Base-by-base conservation (phyloP, 2,888 invertebrate species). In the Apodemia zela region DNA sequence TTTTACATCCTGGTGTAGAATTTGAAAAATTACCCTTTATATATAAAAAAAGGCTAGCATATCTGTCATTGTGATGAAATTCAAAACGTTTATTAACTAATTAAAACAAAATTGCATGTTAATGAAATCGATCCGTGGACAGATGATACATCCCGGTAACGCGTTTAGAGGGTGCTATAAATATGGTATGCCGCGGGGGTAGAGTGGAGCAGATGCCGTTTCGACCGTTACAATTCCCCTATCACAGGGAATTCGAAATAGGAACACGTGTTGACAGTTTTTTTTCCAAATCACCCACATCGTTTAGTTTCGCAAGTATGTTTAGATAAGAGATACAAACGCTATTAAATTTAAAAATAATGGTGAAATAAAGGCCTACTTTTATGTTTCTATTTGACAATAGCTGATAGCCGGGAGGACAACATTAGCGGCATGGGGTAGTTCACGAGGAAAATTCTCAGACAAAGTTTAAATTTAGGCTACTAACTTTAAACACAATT, bases 261-360 rank as follows among this genome's bases (percentile, higher is more conserved):
- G 69, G 79, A 87, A 90, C 89, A 87, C 87, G 87, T 89, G 89
- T 84, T 86, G 83, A 87, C 87, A 85, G 78, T 82, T 79, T 83
- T 85, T 85, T 86, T 81, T 77, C 54, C 78, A 78, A 42, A 76
- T 76, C 79, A 76, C 87, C 87, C 86, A 84, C 84, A 86, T 82
- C 72, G 75, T 71, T 75, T 42, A 42, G 42, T 42, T 83, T 81
- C 78, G 78, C 69, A 66, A 71, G 59, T 62, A 60, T 68, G 69
- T 71, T 68, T 60, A 33, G 60, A 60, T 45, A 63, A 29, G 29
- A 51, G 51, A 63, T 63, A 54, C 17, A 57, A 58, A 45, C 35
- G n/a, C 35, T 18, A 42, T 61, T 58, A 13, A 18, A 42, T 13
- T 17, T 42, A 42, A 42, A 42, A 42, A 42, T 42, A 42, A 15